phyloP scores from a whole-genome alignment of 2,888 invertebrate species.

The Galeopsomyia nigrocyanea region DNA sequence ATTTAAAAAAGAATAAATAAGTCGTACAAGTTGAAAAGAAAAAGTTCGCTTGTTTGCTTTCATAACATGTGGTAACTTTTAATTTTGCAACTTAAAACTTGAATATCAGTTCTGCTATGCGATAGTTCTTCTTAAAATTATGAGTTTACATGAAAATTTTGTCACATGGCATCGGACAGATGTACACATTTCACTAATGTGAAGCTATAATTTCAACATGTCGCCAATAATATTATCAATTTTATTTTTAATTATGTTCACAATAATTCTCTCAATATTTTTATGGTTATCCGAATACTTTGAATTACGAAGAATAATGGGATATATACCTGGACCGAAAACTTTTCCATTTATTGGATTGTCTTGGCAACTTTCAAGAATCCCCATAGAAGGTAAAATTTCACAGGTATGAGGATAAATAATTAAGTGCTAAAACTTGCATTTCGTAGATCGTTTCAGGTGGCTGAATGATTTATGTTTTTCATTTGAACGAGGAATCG shows the following conservation, averaged over 20 bases:
- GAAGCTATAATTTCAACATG: conserved; percentile 15
- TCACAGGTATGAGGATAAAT: too few relatives aligned
- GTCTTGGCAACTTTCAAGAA: conserved; percentile 37
- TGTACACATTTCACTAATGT: too few relatives aligned
- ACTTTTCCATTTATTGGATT: conserved; percentile 52
- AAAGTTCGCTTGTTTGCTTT: too few relatives aligned
- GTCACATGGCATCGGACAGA: too few relatives aligned
- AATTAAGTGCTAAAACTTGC: too few relatives aligned
- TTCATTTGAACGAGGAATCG: conserved; percentile 52
- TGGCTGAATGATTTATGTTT: conserved; percentile 50
- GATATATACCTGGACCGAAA: conserved; percentile 54
- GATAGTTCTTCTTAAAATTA: too few relatives aligned
- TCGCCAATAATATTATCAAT: conserved; percentile 33
- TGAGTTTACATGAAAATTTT: too few relatives aligned
- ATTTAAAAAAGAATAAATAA: too few relatives aligned
- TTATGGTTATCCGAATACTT: conserved; percentile 43
- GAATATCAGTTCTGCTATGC: too few relatives aligned
- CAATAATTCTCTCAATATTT: conserved; percentile 9
- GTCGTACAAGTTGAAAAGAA: too few relatives aligned
- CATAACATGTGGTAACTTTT: too few relatives aligned
- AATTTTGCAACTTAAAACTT: too few relatives aligned
- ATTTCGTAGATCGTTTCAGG: conserved; percentile 51
- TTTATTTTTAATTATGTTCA: conserved; percentile 18
- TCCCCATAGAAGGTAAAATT: conserved; percentile 49
- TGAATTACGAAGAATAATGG: conserved; percentile 38